phyloP scores from a whole-genome alignment of 30 jellyfish, hydroid and myxozoan species.

The Hydractinia symbiolongicarpus region DNA sequence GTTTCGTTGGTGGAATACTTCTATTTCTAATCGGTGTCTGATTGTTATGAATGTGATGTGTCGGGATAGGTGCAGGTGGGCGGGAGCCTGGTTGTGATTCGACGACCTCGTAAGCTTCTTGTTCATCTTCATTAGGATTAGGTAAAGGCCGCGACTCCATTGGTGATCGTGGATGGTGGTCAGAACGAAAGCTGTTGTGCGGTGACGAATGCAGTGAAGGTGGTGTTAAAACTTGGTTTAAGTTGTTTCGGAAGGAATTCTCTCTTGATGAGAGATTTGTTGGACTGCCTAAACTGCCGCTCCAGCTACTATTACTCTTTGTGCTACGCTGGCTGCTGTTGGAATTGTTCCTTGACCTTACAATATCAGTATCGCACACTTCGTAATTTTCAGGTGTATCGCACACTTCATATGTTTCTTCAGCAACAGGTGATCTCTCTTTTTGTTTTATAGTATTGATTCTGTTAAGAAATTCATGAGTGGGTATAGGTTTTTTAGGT shows the following conservation, averaged over 20 bases:
- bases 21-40: constrained; percentile 4
- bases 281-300: not conserved
- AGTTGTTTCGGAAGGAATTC: not conserved
- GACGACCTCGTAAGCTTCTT: constrained; percentile 2
- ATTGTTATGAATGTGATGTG: no score
- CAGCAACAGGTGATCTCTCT: no score
- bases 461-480: not conserved
- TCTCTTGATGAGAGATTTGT: not conserved
- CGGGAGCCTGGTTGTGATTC: not conserved
- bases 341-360: constrained; percentile 1
- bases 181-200: no score
- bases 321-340: not conserved
- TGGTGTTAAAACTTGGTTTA: not conserved
- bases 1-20: not conserved
- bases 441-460: not conserved
- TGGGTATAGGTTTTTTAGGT: not conserved
- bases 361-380: not conserved
- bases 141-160: constrained; percentile 10
- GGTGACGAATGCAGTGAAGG: not conserved
- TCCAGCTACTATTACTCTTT: not conserved
- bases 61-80: constrained; percentile 5
- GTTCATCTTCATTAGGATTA: not conserved
- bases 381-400: not conserved
- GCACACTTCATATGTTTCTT: no score
- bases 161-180: not conserved